A percentile compares a stretch with the other conserved stretches of the same genome.
phyloP scores from a whole-genome alignment of 2,888 invertebrate genomes.

The Ornithoptera priamus region DNA sequence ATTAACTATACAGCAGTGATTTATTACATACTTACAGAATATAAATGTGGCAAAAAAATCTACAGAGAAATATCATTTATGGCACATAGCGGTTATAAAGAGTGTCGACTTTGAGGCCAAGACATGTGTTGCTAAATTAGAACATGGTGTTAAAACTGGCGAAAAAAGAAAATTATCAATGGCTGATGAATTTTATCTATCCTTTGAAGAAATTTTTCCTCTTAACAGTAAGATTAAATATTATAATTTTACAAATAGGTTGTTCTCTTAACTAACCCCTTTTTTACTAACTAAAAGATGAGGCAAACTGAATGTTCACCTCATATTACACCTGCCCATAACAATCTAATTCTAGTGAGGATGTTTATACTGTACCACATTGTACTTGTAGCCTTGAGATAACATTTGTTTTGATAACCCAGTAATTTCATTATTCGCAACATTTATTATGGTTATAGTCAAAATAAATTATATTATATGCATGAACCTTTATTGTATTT shows the following conservation, averaged over 20 bases:
- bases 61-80: constrained; percentile 77
- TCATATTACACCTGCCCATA: too few relatives aligned
- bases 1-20: not conserved
- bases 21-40: constrained; percentile 49
- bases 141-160: constrained; percentile 72
- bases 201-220: constrained; percentile 82
- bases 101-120: constrained; percentile 64
- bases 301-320: too few relatives aligned
- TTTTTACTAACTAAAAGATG: too few relatives aligned
- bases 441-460: not conserved
- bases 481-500: constrained; percentile 16
- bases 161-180: constrained; percentile 61
- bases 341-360: constrained; percentile 4
- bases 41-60: constrained; percentile 63
- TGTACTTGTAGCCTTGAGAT: not conserved
- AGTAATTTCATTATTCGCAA: not conserved
- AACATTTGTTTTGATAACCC: too few relatives aligned
- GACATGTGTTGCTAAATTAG: constrained; percentile 75
- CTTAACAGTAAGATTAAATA: constrained; percentile 57
- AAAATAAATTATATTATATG: not conserved
- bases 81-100: constrained; percentile 81
- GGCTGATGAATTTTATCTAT: constrained; percentile 68
- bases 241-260: too few relatives aligned
- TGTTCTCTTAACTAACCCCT: too few relatives aligned
- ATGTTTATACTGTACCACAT: not conserved